These are phyloP conservation scores for Hydropotes inermis DNA, from an alignment of 2,113 vertebrate genomes.

Conservation along the genomic window DNA sequence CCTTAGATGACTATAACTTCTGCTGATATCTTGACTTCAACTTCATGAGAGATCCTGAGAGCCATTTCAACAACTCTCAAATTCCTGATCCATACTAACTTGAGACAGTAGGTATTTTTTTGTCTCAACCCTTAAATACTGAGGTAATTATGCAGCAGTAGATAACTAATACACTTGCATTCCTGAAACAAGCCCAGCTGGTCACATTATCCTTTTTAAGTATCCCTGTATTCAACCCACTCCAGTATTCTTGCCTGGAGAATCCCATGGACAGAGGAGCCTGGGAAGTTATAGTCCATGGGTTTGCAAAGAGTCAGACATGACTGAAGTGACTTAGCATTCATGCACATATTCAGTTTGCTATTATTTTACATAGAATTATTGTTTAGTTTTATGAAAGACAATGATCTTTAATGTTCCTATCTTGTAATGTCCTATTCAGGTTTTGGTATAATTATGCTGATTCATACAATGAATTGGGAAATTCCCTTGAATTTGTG, in stretches of 20 bases:
- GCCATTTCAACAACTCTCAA: neutral
- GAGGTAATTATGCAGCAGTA: neutral
- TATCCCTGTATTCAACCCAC: neutral
- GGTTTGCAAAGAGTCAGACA: neutral
- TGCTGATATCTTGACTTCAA: neutral
- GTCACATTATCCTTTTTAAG: neutral
- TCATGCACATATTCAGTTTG: neutral
- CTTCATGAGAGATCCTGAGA: neutral
- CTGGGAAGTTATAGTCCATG: neutral
- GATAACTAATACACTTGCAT: neutral
- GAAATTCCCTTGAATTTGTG: neutral
- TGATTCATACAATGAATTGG: neutral
- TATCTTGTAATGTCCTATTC: neutral
- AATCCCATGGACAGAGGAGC: neutral
- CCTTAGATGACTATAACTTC: neutral
- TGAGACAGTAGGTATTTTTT: neutral
- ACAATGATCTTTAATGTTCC: neutral
- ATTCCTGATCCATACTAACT: neutral
- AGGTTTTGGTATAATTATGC: neutral
- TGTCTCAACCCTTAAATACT: neutral
- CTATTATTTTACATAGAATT: constrained; percentile 4
- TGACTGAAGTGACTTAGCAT: neutral
- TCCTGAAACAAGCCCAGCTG: neutral
- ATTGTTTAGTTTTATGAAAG: neutral
- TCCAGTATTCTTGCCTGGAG: neutral